Evolutionary conservation across 2,797 vertebrate genomes (phyloP).

Genomic region (Microchirus variegatus): DNA sequence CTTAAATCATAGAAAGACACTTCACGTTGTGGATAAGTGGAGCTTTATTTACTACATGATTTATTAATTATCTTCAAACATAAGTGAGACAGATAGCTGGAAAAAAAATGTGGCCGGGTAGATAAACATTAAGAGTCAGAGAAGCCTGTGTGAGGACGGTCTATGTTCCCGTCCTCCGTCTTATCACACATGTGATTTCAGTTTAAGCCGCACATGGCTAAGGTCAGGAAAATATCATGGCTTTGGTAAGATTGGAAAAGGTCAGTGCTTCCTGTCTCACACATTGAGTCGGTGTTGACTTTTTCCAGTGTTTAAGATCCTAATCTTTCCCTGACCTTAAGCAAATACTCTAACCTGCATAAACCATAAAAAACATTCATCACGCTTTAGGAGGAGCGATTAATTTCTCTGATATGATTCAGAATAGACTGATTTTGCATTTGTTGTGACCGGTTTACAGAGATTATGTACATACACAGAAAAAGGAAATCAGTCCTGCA

Average conservation of each 20-base stretch:
- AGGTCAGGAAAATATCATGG: neutral
- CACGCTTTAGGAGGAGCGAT: neutral
- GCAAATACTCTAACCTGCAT: constrained; percentile 1
- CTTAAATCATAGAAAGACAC: neutral
- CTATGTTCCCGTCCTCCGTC: too few species aligned
- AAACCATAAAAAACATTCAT: neutral
- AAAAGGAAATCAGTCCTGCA: too few species aligned
- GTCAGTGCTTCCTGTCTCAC: neutral
- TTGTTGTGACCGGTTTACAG: neutral
- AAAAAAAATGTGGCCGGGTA: neutral
- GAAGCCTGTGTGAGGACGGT: neutral
- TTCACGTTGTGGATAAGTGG: neutral
- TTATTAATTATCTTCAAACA: constrained; percentile 6
- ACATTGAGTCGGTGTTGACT: constrained; percentile 9
- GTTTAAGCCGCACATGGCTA: neutral
- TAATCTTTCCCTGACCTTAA: constrained; percentile 9
- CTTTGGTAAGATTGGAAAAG: constrained; percentile 7
- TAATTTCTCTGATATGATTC: neutral
- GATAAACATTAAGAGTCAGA: neutral
- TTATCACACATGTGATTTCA: too few species aligned
- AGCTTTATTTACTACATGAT: neutral
- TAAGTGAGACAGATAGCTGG: too few species aligned
- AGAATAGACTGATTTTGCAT: neutral
- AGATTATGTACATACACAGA: too few species aligned
- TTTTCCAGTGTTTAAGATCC: constrained; percentile 8